Conservation (phyloP, 1,140 invertebrate species). For the Formica selysi region DNA sequence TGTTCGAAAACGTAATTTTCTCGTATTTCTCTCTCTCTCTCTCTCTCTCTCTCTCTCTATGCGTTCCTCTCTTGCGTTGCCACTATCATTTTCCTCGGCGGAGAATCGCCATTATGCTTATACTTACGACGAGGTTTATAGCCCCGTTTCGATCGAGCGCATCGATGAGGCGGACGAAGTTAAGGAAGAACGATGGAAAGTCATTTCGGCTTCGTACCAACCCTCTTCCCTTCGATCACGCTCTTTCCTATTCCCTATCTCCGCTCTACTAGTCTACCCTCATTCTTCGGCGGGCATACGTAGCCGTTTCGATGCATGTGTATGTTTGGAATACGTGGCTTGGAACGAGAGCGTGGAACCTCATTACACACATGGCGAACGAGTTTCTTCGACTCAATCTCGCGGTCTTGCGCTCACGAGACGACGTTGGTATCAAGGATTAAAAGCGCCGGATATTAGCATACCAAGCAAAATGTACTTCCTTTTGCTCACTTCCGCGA, state of each 20-base stretch:
- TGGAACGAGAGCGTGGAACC: conserved; percentile 54
- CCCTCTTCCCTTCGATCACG: not conserved
- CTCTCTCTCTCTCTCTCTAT: no score
- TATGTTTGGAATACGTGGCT: conserved; percentile 58
- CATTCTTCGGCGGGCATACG: conserved; percentile 58
- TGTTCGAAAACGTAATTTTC: conserved; percentile 43
- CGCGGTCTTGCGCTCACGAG: conserved; percentile 12
- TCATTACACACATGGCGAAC: conserved; percentile 66
- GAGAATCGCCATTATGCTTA: conserved; percentile 60
- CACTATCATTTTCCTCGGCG: conserved; percentile 49
- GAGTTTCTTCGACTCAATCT: conserved; percentile 70
- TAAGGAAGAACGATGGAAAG: conserved; percentile 70
- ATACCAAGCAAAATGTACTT: conserved; percentile 62
- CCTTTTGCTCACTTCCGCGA: not conserved
- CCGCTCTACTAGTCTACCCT: conserved; percentile 32
- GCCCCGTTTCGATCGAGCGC: conserved; percentile 57
- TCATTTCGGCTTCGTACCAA: conserved; percentile 60
- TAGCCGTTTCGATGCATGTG: conserved; percentile 59
- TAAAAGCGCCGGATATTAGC: conserved; percentile 73
- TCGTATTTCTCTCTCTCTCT: not conserved
- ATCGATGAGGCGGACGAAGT: conserved; percentile 65
- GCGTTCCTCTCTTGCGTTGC: not conserved
- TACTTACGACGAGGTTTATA: conserved; percentile 65
- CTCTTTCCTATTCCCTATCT: not conserved
- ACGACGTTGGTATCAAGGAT: conserved; percentile 46